Evolutionary conservation across 2,888 invertebrate species (phyloP), one percentile per base, ranked within the genome.

Genomic region (Biston stratarius): DNA sequence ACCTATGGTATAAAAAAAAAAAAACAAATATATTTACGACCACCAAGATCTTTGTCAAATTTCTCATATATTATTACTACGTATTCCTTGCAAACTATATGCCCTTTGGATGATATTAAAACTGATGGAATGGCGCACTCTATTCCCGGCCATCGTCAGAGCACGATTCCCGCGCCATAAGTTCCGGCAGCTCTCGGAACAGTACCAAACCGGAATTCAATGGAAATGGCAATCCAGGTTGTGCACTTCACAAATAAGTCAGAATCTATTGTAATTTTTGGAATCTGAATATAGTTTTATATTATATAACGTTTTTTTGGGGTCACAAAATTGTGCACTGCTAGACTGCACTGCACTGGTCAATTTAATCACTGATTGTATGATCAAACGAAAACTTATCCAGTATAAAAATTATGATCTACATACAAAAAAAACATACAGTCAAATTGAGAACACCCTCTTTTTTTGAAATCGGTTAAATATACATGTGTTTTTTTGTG

Each of bases 141-240:
- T 44, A 57, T 63, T 51, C 14, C n/a, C 10, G 12, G 57, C 44
- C 45, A 64, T 63, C 44, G 10, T 63, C 63, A 51, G 42, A 56
- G 38, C 15, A 42, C 44, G 63, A 33, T 45, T 52, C 51, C 57
- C 34, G 12, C 5, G 49, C 52, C 52, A 10, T 53, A 53, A 53
- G 64, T 48, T 60, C 58, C 64, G 59, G 60, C 42, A 34, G 55
- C 6, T 42, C 42, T 5, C 24, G 24, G 40, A 15, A 40, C 38
- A 52, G 40, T n/a, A 14, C 14, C 9, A 38, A 5, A 38, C n/a
- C 1, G 1, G 38, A 38, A 40, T 6, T 15, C 8, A 0, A 7
- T 53, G 33, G 55, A 55, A 24, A 55, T 9, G 24, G 24, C 24
- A 24, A 5, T 11, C 0, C 33, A 49, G 3, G 9, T 8, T 14